Percentiles rank a stretch among this genome's conserved stretches.
phyloP scores from a whole-genome alignment of 2,888 invertebrate genomes.

The Thereva unica region DNA sequence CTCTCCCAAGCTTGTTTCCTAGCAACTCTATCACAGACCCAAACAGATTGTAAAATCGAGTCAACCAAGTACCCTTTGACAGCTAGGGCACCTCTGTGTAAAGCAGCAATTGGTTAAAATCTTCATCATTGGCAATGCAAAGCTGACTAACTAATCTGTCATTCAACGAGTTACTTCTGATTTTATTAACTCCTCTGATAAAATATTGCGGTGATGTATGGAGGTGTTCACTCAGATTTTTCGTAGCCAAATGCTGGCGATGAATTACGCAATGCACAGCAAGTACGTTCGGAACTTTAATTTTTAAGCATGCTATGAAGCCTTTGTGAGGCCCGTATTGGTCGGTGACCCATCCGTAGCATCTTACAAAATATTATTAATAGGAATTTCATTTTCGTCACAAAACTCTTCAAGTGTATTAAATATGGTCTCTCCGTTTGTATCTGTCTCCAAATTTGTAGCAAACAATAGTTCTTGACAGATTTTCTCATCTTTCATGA shows the following conservation, averaged over 20 bases:
- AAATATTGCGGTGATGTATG: conserved; percentile 7
- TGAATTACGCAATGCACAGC: conserved; percentile 7
- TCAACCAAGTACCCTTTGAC: conserved; percentile 7
- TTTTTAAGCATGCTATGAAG: conserved; percentile 7
- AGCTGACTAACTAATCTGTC: conserved; percentile 14
- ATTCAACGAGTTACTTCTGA: background rate
- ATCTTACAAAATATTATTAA: no score
- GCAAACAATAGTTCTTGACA: conserved; percentile 2
- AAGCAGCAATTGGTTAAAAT: conserved; percentile 4
- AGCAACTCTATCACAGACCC: no score
- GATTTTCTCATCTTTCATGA: conserved; percentile 9
- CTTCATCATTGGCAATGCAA: conserved; percentile 14
- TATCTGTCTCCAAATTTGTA: no score
- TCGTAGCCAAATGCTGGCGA: conserved; percentile 5
- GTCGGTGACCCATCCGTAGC: no score
- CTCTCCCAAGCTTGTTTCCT: background rate
- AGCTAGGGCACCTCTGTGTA: conserved; percentile 1
- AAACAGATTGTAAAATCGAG: conserved; percentile 10
- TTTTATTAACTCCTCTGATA: conserved; percentile 3
- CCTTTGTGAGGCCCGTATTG: conserved; percentile 2
- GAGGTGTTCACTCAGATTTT: conserved; percentile 9
- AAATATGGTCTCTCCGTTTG: no score
- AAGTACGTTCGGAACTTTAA: conserved; percentile 2
- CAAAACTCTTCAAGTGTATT: conserved; percentile 7
- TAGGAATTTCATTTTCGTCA: conserved; percentile 1